Evolutionary conservation across 1,140 invertebrate species (phyloP).

Genomic region (Brachionus paranguensis): DNA sequence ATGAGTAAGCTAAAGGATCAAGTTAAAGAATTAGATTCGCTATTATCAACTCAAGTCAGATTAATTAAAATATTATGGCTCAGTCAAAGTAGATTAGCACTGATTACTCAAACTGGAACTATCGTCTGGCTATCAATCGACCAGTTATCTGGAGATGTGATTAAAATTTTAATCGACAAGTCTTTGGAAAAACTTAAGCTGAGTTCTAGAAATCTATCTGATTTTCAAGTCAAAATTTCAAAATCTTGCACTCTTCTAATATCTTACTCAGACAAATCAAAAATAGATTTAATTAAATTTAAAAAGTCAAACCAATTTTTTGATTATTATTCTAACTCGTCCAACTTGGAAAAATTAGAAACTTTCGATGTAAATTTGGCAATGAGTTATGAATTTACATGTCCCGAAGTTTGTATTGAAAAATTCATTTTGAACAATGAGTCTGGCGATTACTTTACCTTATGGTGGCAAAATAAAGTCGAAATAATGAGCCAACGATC

Average conservation of each 20-base stretch:
- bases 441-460: not conserved
- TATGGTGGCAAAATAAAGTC: constrained; percentile 4
- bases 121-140: not conserved
- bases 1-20: constrained; percentile 20
- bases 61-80: not conserved
- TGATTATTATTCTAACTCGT: not conserved
- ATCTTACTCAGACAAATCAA: constrained; percentile 7
- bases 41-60: not conserved
- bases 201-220: not conserved
- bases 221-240: not conserved
- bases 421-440: not conserved
- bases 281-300: constrained; percentile 7
- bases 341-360: constrained; percentile 1
- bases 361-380: not conserved
- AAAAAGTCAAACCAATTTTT: not conserved
- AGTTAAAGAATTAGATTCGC: not conserved
- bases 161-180: constrained; percentile 14
- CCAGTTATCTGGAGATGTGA: not conserved
- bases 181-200: not conserved
- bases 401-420: not conserved
- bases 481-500: not conserved
- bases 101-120: not conserved
- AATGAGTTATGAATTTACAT: not conserved
- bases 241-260: not conserved
- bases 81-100: not conserved